A percentile compares a stretch with the other conserved stretches of the same genome.
phyloP scores from a whole-genome alignment of 2,113 vertebrate genomes.

The Coryphaenoides rupestris region DNA sequence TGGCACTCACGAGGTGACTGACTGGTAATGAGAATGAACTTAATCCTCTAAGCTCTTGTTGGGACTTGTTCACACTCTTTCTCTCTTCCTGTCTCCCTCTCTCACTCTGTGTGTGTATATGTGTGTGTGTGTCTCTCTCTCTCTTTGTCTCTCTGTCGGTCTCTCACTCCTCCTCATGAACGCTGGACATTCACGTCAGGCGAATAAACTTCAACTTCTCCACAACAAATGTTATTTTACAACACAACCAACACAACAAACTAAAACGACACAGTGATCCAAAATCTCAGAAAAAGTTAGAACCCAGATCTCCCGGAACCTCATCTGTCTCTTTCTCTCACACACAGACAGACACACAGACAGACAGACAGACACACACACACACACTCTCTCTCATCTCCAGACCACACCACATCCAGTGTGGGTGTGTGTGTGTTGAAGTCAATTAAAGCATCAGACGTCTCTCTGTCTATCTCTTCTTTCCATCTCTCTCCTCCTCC shows the following conservation, averaged over 20 bases:
- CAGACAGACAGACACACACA: too few species aligned
- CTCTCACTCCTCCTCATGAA: neutral
- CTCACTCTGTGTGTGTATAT: neutral
- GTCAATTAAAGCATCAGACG: too few species aligned
- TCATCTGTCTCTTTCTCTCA: too few species aligned
- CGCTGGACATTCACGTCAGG: neutral
- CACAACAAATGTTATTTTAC: neutral
- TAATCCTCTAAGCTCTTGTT: slow-evolving; percentile 71
- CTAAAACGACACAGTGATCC: neutral
- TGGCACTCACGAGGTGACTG: slow-evolving; percentile 52
- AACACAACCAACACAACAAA: neutral
- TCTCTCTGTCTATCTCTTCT: too few species aligned
- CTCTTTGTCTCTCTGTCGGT: neutral
- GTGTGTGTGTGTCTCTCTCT: neutral
- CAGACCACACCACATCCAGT: too few species aligned
- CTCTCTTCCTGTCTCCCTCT: slow-evolving; percentile 18
- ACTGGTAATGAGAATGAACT: slow-evolving; percentile 71
- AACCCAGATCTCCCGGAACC: too few species aligned
- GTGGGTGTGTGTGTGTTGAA: too few species aligned
- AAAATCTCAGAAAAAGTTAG: too few species aligned
- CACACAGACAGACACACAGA: neutral
- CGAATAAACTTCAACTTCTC: neutral
- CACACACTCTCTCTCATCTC: too few species aligned
- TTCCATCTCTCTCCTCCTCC: too few species aligned
- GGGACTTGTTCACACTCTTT: slow-evolving; percentile 56